These are phyloP conservation scores for Perizoma flavofasciatum DNA, from an alignment of 2,888 invertebrate genomes.

Conservation along the genomic window DNA sequence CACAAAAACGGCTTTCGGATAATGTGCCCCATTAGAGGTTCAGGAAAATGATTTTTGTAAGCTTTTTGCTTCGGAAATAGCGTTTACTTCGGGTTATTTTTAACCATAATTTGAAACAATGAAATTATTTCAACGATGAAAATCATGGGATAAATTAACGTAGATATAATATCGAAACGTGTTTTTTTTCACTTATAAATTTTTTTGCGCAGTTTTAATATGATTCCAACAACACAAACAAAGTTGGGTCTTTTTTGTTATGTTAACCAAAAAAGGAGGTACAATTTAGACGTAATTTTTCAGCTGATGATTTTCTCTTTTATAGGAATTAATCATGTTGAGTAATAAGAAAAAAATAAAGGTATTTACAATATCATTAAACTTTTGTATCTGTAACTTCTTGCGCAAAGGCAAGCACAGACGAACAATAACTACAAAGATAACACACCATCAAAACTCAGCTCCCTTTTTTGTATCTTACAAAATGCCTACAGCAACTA, in stretches of 20 bases:
- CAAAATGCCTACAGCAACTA: constrained; percentile 5
- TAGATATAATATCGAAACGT: constrained; percentile 36
- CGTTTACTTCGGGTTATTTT: constrained; percentile 40
- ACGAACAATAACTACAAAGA: constrained; percentile 5
- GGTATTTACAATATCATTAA: constrained; percentile 14
- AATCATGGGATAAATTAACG: too few species aligned
- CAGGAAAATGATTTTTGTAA: constrained; percentile 62
- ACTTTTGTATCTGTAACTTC: constrained; percentile 26
- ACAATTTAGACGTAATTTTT: background rate
- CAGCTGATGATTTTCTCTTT: constrained; percentile 15
- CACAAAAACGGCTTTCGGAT: constrained; percentile 72
- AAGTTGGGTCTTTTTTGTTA: too few species aligned
- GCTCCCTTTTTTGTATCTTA: constrained; percentile 3
- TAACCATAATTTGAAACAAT: constrained; percentile 13
- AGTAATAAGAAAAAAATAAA: constrained; percentile 6
- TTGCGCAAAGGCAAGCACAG: constrained; percentile 48
- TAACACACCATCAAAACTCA: constrained; percentile 13
- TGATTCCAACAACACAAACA: too few species aligned
- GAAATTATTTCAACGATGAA: too few species aligned
- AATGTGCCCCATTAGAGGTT: constrained; percentile 73
- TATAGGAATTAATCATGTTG: constrained; percentile 2
- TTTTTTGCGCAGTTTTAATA: background rate
- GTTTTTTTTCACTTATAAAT: constrained; percentile 28
- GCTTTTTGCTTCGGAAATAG: constrained; percentile 54
- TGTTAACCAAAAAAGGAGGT: too few species aligned